phyloP scores from a whole-genome alignment of 2,888 invertebrate genomes.

The Drosophila emarginata region DNA sequence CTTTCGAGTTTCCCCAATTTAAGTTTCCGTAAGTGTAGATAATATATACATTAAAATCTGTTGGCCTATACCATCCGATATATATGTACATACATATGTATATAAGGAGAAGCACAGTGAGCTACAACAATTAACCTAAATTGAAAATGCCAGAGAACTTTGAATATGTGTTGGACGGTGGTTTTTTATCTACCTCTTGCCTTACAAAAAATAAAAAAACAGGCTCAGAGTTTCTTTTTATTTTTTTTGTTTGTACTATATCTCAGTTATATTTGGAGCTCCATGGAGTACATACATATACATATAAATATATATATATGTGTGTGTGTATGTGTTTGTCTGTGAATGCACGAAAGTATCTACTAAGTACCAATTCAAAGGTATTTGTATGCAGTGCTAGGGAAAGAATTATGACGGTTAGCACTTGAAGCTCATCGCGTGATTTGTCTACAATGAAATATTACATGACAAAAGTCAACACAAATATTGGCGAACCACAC shows the following conservation, averaged over 20 bases:
- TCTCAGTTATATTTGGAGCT: conserved; percentile 3
- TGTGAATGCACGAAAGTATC: conserved; percentile 5
- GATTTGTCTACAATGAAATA: conserved; percentile 26
- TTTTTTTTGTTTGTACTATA: not conserved
- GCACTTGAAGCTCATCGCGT: conserved; percentile 31
- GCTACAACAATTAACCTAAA: conserved; percentile 58
- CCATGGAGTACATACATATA: not conserved
- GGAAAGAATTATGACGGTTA: conserved; percentile 9
- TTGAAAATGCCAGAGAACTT: conserved; percentile 38
- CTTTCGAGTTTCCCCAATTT: conserved; percentile 26
- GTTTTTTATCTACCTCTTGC: not conserved
- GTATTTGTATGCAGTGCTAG: not conserved
- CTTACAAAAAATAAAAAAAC: not conserved
- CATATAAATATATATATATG: not conserved
- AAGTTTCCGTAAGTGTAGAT: conserved; percentile 42
- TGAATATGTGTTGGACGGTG: not conserved
- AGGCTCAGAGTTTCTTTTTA: not conserved
- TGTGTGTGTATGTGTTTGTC: not conserved
- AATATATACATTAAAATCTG: conserved; percentile 42
- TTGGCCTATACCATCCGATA: conserved; percentile 4
- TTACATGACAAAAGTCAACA: conserved; percentile 12
- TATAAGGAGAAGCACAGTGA: conserved; percentile 3
- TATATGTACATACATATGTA: not conserved
- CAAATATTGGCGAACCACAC: conserved; percentile 13
- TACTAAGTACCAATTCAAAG: conserved; percentile 4